A percentile compares a stretch with the other conserved stretches of the same genome.
Conservation (phyloP, 1,140 invertebrate species). For the Anoplophora glabripennis region DNA sequence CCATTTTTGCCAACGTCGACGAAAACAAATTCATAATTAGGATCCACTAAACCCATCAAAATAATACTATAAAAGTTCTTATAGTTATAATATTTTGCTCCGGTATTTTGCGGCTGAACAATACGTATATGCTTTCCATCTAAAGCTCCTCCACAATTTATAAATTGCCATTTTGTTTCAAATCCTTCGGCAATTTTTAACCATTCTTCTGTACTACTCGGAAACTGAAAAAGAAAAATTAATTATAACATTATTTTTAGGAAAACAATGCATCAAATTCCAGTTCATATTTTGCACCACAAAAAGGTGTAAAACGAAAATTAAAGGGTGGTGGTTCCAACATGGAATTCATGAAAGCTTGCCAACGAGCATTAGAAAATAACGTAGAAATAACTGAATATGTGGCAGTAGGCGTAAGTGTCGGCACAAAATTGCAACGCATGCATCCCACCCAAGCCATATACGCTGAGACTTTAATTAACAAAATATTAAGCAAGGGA, state of each 20-base stretch:
- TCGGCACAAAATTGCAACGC: neutral
- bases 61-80: slow-evolving; percentile 14
- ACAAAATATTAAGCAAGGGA: neutral
- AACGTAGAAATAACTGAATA: neutral
- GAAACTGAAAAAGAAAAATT: slow-evolving; percentile 4
- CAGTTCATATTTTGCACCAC: neutral
- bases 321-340: neutral
- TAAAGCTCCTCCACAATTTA: slow-evolving; percentile 16
- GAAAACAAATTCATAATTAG: slow-evolving; percentile 14
- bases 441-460: slow-evolving; percentile 3
- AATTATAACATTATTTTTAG: neutral
- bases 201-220: slow-evolving; percentile 11
- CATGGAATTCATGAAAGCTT: neutral
- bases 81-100: slow-evolving; percentile 11
- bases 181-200: neutral
- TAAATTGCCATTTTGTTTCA: slow-evolving; percentile 12
- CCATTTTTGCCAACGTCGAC: slow-evolving; percentile 16
- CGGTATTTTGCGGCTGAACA: neutral
- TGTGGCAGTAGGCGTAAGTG: neutral
- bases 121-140: slow-evolving; percentile 14
- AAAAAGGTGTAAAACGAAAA: no score
- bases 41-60: neutral
- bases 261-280: no score
- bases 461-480: neutral
- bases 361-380: neutral